Evolutionary conservation across 2,113 vertebrate species (phyloP).

Genomic region (Sinocyclocheilus grahami): DNA sequence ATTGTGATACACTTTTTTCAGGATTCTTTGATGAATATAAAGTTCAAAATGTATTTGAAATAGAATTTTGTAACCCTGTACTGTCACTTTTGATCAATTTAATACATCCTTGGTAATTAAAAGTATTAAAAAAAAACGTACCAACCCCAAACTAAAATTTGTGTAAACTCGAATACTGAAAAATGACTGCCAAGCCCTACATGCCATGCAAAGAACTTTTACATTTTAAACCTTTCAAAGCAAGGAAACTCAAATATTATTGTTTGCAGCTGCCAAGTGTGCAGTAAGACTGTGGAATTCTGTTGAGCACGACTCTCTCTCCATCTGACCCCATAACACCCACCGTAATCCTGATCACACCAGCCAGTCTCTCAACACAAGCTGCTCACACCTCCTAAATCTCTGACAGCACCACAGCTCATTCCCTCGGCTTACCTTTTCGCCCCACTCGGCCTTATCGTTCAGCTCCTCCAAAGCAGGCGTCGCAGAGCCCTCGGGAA

Average conservation of each 20-base stretch:
- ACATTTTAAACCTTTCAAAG: background rate
- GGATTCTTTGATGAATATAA: background rate
- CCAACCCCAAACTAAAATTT: background rate
- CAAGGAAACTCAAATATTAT: background rate
- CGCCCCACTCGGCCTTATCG: slow-evolving; percentile 22
- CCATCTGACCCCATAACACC: background rate
- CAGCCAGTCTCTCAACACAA: slow-evolving; percentile 50
- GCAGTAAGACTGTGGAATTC: slow-evolving; percentile 19
- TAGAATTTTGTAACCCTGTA: background rate
- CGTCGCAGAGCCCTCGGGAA: slow-evolving; percentile 18
- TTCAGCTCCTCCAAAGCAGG: slow-evolving; percentile 31
- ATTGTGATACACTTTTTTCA: background rate
- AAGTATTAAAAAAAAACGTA: background rate
- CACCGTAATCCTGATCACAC: slow-evolving; percentile 45
- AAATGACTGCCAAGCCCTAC: background rate
- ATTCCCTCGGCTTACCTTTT: slow-evolving; percentile 48
- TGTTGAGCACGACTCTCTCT: background rate
- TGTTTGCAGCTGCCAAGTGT: background rate
- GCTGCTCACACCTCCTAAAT: slow-evolving; percentile 17
- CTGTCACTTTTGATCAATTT: background rate
- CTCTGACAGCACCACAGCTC: background rate
- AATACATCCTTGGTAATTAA: background rate
- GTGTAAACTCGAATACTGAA: background rate
- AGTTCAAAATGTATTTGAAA: background rate
- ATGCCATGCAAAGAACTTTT: background rate